A percentile compares a stretch with the other conserved stretches of the same genome.
phyloP scores from a whole-genome alignment of 2,797 vertebrate genomes.

The Rhyacichthys aspro region DNA sequence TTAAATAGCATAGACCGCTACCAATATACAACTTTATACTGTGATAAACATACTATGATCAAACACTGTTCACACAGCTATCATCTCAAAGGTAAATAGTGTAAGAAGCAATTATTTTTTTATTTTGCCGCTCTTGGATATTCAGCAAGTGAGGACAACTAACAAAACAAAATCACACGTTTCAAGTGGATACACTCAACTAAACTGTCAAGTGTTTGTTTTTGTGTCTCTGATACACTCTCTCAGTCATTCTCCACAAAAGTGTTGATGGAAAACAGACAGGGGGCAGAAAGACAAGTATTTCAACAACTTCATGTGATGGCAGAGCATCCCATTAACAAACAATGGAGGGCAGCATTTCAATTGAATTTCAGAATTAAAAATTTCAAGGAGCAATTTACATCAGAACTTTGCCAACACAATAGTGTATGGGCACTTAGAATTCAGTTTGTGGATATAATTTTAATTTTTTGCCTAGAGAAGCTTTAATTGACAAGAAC shows the following conservation, averaged over 20 bases:
- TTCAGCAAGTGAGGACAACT: background rate
- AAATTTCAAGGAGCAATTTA: background rate
- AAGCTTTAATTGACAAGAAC: too few relatives aligned
- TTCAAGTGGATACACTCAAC: slow-evolving; percentile 5
- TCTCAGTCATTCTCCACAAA: background rate
- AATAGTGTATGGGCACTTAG: too few relatives aligned
- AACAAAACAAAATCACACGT: slow-evolving; percentile 1
- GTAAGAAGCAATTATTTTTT: background rate
- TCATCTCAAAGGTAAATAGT: too few relatives aligned
- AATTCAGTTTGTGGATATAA: too few relatives aligned
- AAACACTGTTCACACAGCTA: background rate
- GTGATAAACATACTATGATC: background rate
- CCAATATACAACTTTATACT: too few relatives aligned
- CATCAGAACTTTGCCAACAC: too few relatives aligned
- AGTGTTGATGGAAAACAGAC: background rate
- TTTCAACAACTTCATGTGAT: background rate
- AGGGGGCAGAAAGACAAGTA: background rate
- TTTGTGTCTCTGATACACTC: background rate
- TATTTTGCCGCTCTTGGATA: background rate
- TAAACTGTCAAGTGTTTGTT: slow-evolving; percentile 4
- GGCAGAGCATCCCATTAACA: background rate
- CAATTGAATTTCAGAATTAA: background rate
- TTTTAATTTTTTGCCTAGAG: too few relatives aligned
- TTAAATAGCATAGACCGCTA: too few relatives aligned
- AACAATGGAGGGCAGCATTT: background rate